phyloP scores from a whole-genome alignment of 2,888 invertebrate genomes.

The Synergus umbraculus region DNA sequence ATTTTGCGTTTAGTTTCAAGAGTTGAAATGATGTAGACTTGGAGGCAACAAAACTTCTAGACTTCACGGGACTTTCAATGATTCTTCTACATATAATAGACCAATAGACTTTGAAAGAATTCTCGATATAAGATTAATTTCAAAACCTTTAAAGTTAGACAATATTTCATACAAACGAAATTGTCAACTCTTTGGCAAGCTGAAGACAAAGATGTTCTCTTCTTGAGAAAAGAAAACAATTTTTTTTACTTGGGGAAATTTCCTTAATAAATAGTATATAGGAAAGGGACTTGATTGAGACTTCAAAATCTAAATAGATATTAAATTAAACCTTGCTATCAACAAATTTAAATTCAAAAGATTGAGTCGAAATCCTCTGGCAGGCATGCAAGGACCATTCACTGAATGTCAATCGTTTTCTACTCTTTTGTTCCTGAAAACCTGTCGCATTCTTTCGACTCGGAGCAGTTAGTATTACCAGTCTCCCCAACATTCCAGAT shows the following conservation, averaged over 20 bases:
- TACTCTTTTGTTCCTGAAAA: conserved; percentile 42
- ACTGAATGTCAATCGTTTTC: conserved; percentile 41
- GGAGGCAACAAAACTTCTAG: neutral
- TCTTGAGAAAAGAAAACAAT: too few species aligned
- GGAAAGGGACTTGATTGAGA: too few species aligned
- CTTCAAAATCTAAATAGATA: neutral
- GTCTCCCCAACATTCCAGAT: conserved; percentile 37
- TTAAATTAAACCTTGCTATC: neutral
- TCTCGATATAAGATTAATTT: too few species aligned
- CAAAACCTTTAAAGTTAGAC: too few species aligned
- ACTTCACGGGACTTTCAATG: neutral
- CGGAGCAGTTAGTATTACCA: conserved; percentile 39
- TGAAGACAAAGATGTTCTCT: too few species aligned
- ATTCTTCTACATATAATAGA: neutral
- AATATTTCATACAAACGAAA: too few species aligned
- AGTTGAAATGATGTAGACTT: conserved; percentile 7
- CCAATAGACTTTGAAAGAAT: neutral
- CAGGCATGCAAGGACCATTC: conserved; percentile 18
- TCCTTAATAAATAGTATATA: too few species aligned
- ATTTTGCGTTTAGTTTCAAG: conserved; percentile 1
- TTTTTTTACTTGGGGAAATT: too few species aligned
- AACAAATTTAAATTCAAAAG: neutral
- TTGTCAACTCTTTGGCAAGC: too few species aligned
- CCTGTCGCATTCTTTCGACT: conserved; percentile 40
- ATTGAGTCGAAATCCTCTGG: neutral